Base-by-base conservation (phyloP, 2,797 vertebrate genomes). In the Morelia viridis region DNA sequence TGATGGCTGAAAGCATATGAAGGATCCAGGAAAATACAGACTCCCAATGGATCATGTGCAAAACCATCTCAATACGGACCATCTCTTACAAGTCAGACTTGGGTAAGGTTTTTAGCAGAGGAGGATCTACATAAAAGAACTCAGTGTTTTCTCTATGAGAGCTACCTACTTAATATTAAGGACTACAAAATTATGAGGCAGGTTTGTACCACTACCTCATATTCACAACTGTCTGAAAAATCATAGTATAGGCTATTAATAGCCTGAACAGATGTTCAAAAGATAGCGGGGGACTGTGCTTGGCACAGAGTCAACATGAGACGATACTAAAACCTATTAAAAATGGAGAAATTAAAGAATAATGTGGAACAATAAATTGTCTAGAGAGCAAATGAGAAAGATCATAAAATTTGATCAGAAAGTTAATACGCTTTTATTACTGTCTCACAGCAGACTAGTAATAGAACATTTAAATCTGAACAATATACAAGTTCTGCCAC, bases 391-490 rank as follows among this genome's bases (percentile, higher is more conserved):
- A 95, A 95, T 94, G 57, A 94, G 92, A 93, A 95, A 96, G 95
- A 95, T 83, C 93, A 50, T 95, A 95, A 95, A 94, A 95, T 93
- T 13, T 46, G 91, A 92, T 94, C 92, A 95, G 92, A 93, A 58
- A 89, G 57, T 94, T 95, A 94, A 95, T 95, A 87, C 83, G 91
- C 91, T 95, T 96, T 96, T 95, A 96, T 95, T 97, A 95, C 89
- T 94, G 92, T 93, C 93, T 94, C 90, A 93, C 87, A 96, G 95
- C 35, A 94, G 91, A 94, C 65, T 93, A 93, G 28, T 92, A 96
- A 96, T 90, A 94, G 90, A 88, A 83, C 19, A 94, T 94, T 96
- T 96, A 96, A 94, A 92, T 0, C 1, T 93, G 89, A 80, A 92
- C 64, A 92, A 93, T 88, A 91, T 89, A 9, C 57, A 85, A 93